Evolutionary conservation across 2,888 invertebrate species (phyloP).

Genomic region (Phalangium opilio): DNA sequence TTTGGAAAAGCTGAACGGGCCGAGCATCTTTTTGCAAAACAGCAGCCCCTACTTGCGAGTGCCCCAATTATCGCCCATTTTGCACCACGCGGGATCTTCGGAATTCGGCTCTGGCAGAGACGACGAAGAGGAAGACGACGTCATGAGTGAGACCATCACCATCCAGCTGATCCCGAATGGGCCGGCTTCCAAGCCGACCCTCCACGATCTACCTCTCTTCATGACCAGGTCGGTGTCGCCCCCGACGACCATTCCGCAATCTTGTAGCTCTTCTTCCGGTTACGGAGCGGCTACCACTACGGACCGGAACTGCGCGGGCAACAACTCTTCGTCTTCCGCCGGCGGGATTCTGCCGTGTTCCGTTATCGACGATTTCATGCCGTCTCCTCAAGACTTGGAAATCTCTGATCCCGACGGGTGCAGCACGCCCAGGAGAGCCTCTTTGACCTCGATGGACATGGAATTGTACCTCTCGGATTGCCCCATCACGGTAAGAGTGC

Average conservation of each 20-base stretch:
- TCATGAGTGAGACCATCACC: background rate
- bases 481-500: slow-evolving; percentile 17
- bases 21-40: slow-evolving; percentile 2
- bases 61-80: slow-evolving; percentile 6
- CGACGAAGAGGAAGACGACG: background rate
- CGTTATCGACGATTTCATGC: slow-evolving; percentile 15
- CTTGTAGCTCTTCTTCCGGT: too few relatives aligned
- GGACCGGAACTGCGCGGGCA: slow-evolving; percentile 5
- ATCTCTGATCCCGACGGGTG: slow-evolving; percentile 22
- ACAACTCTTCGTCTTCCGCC: slow-evolving; percentile 8
- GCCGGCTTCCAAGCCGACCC: background rate
- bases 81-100: background rate
- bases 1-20: slow-evolving; percentile 11
- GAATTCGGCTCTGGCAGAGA: background rate
- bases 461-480: slow-evolving; percentile 16
- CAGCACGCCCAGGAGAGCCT: slow-evolving; percentile 15
- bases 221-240: background rate
- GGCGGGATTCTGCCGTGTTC: slow-evolving; percentile 1
- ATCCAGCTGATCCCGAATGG: background rate
- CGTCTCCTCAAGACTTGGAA: slow-evolving; percentile 22
- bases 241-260: background rate
- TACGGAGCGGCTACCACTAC: too few relatives aligned
- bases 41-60: slow-evolving; percentile 12
- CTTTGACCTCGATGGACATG: slow-evolving; percentile 17
- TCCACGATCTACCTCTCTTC: background rate